Base-by-base conservation (phyloP, 2,888 invertebrate species). In the Apodemia mormo region DNA sequence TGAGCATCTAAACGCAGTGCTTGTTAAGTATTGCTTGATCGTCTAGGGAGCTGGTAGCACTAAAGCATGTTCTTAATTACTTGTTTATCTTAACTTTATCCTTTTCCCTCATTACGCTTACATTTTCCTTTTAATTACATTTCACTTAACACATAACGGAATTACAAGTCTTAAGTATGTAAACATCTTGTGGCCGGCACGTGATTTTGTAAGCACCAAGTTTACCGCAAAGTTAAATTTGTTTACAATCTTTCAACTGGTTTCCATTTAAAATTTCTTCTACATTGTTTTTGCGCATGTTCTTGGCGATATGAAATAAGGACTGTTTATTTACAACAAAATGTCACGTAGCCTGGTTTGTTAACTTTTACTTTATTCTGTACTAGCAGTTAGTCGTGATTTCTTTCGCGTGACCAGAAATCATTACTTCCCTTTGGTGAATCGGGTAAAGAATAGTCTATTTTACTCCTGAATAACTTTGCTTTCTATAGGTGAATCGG, bases 71-170 rank as follows among this genome's bases (percentile, higher is more conserved):
- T 76, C 78, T 78, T 82, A 85, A 86, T 84, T 82, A 81, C 79
- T 79, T 85, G 78, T 85, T 85, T 85, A 81, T 78, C 74, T 75
- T 78, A 77, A 76, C 80, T 79, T 80, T 77, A 70, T 76, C 66
- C 75, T 74, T 72, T 70, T 75, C 73, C 78, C 79, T 77, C 74
- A 74, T 78, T 76, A 77, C 82, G 82, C 81, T 79, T 78, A 73
- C 75, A 75, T 76, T 76, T 76, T 76, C 76, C 73, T 76, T 73
- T 77, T 79, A 78, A 79, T 78, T 78, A 76, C 75, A 78, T 78
- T 80, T 76, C 77, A 79, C 77, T 79, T 78, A 77, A 75, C 73
- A 69, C 73, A 74, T 71, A 73, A 72, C 72, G 66, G 69, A 71
- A 73, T 14, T 2, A 14, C 52, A 69, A 56, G 14, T 54, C 52